A percentile compares a stretch with the other conserved stretches of the same genome.
phyloP scores from a whole-genome alignment of 1,140 invertebrate species.

The Drosophila ironensis region DNA sequence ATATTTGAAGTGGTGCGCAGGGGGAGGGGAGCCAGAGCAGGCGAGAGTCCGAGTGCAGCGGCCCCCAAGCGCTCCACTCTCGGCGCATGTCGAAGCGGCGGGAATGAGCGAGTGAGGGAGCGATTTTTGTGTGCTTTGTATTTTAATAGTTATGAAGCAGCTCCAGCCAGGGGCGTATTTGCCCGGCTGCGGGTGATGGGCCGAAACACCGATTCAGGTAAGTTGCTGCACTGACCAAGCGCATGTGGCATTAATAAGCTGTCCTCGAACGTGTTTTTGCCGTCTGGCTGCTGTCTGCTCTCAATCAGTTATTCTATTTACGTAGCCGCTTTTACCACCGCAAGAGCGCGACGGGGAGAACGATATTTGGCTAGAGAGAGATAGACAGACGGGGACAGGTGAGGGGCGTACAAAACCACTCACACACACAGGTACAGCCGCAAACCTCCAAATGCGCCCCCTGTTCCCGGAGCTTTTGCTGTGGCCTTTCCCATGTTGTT shows the following conservation, averaged over 20 bases:
- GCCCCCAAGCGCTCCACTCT: constrained; percentile 53
- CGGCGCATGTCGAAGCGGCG: constrained; percentile 28
- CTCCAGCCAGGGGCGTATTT: constrained; percentile 35
- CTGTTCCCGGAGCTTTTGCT: constrained; percentile 50
- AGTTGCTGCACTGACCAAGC: background rate
- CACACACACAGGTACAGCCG: constrained; percentile 8
- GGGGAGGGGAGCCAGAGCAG: background rate
- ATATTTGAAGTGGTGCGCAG: constrained; percentile 25
- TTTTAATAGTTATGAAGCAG: constrained; percentile 53
- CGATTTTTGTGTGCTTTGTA: constrained; percentile 44
- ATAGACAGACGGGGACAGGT: constrained; percentile 20
- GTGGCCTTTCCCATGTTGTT: constrained; percentile 42
- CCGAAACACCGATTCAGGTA: no score
- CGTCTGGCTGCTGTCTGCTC: constrained; percentile 65
- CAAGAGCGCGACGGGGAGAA: background rate
- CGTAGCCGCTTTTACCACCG: constrained; percentile 15
- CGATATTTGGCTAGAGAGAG: background rate
- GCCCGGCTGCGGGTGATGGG: no score
- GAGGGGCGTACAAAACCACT: constrained; percentile 7
- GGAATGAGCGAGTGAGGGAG: constrained; percentile 17
- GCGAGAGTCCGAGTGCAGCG: background rate
- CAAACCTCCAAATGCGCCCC: constrained; percentile 6
- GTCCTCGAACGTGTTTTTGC: constrained; percentile 37
- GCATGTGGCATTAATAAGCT: constrained; percentile 11
- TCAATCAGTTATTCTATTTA: constrained; percentile 57